phyloP scores from a whole-genome alignment of 2,888 invertebrate species.

The Pterostichus madidus region DNA sequence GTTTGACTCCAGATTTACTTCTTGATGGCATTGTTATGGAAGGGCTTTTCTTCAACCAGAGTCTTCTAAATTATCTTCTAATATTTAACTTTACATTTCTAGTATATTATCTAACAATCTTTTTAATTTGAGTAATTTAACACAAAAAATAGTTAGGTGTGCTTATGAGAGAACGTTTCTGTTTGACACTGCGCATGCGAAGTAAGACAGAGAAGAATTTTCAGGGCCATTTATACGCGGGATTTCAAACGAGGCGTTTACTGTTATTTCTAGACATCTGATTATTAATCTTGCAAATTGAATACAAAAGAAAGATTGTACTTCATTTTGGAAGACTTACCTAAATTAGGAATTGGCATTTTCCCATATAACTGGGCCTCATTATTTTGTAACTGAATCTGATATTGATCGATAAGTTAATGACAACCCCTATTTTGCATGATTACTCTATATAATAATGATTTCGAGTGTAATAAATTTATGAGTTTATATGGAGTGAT shows the following conservation, averaged over 20 bases:
- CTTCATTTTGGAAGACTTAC: too few relatives aligned
- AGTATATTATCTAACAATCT: neutral
- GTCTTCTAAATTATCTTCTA: neutral
- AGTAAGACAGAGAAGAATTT: neutral
- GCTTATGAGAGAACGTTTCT: neutral
- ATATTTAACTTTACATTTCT: slow-evolving; percentile 9
- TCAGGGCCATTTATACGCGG: slow-evolving; percentile 3
- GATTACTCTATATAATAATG: too few relatives aligned
- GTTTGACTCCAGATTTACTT: slow-evolving; percentile 80
- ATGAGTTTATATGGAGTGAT: too few relatives aligned
- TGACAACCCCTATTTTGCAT: too few relatives aligned
- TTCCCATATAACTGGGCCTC: too few relatives aligned
- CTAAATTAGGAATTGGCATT: too few relatives aligned
- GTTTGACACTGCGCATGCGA: neutral
- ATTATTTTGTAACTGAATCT: too few relatives aligned
- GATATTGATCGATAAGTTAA: too few relatives aligned
- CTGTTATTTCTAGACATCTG: slow-evolving; percentile 28
- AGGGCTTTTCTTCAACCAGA: neutral
- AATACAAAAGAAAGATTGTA: neutral
- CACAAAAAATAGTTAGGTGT: slow-evolving; percentile 26
- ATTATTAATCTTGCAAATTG: neutral
- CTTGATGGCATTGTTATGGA: slow-evolving; percentile 79
- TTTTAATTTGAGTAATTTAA: neutral
- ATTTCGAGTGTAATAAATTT: too few relatives aligned
- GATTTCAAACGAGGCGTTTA: slow-evolving; percentile 39